A percentile compares a stretch with the other conserved stretches of the same genome.
phyloP scores from a whole-genome alignment of 92 coral and sea anemone genomes.

The Bergia puertoricense region DNA sequence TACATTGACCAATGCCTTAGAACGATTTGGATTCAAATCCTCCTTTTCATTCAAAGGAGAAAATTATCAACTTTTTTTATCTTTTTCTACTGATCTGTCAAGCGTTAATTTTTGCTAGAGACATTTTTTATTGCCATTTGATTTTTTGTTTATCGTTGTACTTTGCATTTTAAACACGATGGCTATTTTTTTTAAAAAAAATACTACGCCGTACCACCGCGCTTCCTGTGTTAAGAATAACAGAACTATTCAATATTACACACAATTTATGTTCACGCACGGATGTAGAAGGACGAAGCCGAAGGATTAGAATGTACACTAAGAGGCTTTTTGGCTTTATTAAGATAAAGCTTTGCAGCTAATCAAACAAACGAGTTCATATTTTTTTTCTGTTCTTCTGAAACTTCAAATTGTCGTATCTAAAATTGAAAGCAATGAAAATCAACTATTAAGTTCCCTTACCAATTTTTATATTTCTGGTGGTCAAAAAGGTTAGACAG shows the following conservation, averaged over 20 bases:
- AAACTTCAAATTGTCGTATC: background rate
- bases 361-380: background rate
- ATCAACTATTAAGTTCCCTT: background rate
- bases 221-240: slow-evolving; percentile 14
- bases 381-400: background rate
- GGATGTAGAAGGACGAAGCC: background rate
- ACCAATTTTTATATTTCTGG: no score
- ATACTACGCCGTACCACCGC: background rate
- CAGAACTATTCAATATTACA: background rate
- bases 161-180: background rate
- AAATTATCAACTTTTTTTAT: background rate
- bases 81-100: background rate
- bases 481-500: background rate
- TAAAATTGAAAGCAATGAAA: background rate
- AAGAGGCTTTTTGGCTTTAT: slow-evolving; percentile 1
- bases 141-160: background rate
- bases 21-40: background rate
- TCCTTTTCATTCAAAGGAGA: background rate
- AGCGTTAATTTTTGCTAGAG: background rate
- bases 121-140: background rate
- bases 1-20: background rate
- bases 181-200: background rate
- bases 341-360: background rate
- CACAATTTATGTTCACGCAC: background rate
- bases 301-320: background rate